These are phyloP conservation scores for Germaria angustata DNA, from an alignment of 2,888 invertebrate genomes.

Conservation along the genomic window DNA sequence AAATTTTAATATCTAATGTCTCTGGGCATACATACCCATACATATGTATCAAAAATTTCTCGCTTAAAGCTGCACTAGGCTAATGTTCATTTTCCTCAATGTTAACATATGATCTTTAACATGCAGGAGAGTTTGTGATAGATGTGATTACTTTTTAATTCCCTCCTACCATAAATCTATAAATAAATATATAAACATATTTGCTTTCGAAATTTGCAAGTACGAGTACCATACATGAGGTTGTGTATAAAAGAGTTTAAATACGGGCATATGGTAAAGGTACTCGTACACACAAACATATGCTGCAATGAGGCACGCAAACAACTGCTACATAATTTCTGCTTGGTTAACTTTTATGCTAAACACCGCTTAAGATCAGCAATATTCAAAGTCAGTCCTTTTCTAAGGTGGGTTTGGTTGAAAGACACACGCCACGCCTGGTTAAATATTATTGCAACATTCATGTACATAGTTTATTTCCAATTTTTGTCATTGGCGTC, in stretches of 20 bases:
- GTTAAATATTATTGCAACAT: conserved; percentile 22
- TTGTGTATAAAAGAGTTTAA: neutral
- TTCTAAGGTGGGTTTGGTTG: conserved; percentile 54
- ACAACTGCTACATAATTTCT: conserved; percentile 38
- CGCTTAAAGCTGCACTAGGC: neutral
- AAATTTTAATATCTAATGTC: neutral
- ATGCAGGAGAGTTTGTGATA: conserved; percentile 24
- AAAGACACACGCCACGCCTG: conserved; percentile 54
- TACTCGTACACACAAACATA: neutral
- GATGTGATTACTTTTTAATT: conserved; percentile 24
- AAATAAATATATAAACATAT: neutral
- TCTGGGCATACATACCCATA: no score
- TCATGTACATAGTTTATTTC: neutral
- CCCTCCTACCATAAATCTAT: conserved; percentile 4
- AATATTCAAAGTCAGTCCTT: conserved; percentile 23
- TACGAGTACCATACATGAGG: neutral
- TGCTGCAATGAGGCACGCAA: conserved; percentile 12
- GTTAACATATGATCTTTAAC: conserved; percentile 9
- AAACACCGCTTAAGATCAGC: conserved; percentile 29
- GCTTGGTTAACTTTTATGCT: conserved; percentile 42
- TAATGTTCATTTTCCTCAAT: neutral
- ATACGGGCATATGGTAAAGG: neutral
- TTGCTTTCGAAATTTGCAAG: conserved; percentile 5
- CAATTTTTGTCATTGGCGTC: conserved; percentile 37
- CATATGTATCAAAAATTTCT: neutral